Evolutionary conservation across 2,888 invertebrate species (phyloP).

Genomic region (Tiliacea aurago): DNA sequence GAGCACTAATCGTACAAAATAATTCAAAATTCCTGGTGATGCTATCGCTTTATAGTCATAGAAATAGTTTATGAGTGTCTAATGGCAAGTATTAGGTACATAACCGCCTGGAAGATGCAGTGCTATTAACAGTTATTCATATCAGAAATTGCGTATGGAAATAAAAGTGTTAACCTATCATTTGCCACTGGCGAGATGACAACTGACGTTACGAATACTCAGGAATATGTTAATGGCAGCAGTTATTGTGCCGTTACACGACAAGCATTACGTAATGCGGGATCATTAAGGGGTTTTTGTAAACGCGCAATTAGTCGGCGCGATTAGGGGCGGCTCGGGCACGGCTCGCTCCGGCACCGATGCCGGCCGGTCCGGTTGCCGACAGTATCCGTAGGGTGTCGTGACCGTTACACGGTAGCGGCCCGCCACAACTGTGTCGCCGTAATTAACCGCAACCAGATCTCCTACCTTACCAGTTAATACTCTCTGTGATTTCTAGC

Average conservation of each 20-base stretch:
- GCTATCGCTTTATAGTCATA: neutral
- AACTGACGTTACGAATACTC: conserved; percentile 47
- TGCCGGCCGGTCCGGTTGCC: neutral
- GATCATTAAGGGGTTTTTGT: conserved; percentile 72
- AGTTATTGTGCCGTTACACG: conserved; percentile 64
- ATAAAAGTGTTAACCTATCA: conserved; percentile 41
- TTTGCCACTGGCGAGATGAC: conserved; percentile 54
- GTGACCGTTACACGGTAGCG: conserved; percentile 69
- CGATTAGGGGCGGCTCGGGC: conserved; percentile 70
- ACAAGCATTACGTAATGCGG: conserved; percentile 54
- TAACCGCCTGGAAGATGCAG: neutral
- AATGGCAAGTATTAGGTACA: conserved; percentile 12
- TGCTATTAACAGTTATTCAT: conserved; percentile 31
- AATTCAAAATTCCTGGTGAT: neutral
- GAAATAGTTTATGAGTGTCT: conserved; percentile 9
- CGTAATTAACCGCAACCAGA: conserved; percentile 72
- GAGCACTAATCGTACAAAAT: neutral
- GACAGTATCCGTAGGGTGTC: conserved; percentile 67
- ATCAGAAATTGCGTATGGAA: conserved; percentile 41
- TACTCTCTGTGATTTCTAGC: conserved; percentile 49
- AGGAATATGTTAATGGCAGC: conserved; percentile 66
- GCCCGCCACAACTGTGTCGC: conserved; percentile 58
- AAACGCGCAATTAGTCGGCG: conserved; percentile 71
- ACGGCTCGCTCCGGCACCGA: conserved; percentile 25
- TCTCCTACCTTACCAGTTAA: conserved; percentile 54